phyloP scores from a whole-genome alignment of 2,113 vertebrate species.

The Carassius auratus region DNA sequence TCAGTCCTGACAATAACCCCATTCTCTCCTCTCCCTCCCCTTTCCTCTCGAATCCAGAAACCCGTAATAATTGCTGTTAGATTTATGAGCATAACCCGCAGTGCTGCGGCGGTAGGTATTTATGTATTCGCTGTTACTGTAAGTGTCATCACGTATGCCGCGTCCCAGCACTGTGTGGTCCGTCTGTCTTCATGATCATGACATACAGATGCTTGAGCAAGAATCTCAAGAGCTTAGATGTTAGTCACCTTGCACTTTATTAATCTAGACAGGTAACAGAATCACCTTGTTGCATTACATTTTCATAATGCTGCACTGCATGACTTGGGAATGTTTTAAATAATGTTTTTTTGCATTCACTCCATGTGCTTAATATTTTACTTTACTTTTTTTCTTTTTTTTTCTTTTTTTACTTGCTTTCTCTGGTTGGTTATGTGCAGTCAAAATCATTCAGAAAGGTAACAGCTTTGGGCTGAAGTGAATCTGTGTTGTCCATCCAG shows the following conservation, averaged over 20 bases:
- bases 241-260: not conserved
- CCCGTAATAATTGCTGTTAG: conserved; percentile 96
- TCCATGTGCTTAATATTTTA: conserved; percentile 12
- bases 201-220: not conserved
- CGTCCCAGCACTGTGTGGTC: conserved; percentile 50
- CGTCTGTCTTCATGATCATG: conserved; percentile 47
- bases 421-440: conserved; percentile 59
- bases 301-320: conserved; percentile 1
- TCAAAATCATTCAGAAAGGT: conserved; percentile 73
- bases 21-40: conserved; percentile 78
- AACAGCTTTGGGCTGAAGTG: conserved; percentile 47
- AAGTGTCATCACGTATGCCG: conserved; percentile 49
- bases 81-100: conserved; percentile 95
- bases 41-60: conserved; percentile 89
- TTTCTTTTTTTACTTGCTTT: conserved; percentile 42
- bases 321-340: not conserved
- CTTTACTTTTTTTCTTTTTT: not conserved
- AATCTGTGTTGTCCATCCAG: conserved; percentile 9
- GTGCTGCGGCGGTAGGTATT: conserved; percentile 90
- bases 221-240: not conserved
- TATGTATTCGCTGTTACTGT: conserved; percentile 19
- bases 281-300: not conserved
- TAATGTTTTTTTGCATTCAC: conserved; percentile 5
- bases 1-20: conserved; percentile 46
- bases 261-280: not conserved